Evolutionary conservation across 2,888 invertebrate genomes (phyloP), one percentile per base, ranked within the genome.

Genomic region (Spilarctia lutea): DNA sequence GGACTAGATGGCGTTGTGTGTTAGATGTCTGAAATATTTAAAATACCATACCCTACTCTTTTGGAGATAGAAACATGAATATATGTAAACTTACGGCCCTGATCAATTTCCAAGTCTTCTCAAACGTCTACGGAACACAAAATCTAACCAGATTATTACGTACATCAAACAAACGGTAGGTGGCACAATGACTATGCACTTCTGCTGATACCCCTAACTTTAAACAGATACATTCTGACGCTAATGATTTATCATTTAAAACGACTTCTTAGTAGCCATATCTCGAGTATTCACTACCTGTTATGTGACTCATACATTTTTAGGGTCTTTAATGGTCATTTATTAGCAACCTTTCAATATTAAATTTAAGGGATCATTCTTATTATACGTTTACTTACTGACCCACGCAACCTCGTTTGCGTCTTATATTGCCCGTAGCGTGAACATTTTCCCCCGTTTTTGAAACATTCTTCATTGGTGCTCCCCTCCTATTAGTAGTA

Each of bases 181-280:
- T 84, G 79, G 83, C 73, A 77, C 80, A 75, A 74, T 84, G 84
- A 84, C 75, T 79, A 74, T 74, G 56, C 84, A 82, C 45, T 30
- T 79, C 79, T 79, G 75, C 81, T 69, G 75, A 85, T 81, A 69
- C 79, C 72, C 78, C n/a, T 60, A 69, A 65, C 27, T 66, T 75
- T 65, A 78, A 77, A 77, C 60, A 75, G 76, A 84, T 68, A 76
- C 79, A 85, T 85, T 85, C 81, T 88, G 91, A 91, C 90, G 82
- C 80, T 89, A 89, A 91, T 91, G 91, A 92, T 92, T 91, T 89
- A 92, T 92, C 86, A 86, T 88, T 76, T 81, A 78, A 84, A 85
- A 85, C 84, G 83, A 80, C 74, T 84, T 78, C 79, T 68, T 69
- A 68, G 72, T 82, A 71, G 73, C 71, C 73, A 76, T 73, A 65